Base-by-base conservation (phyloP, 2,888 invertebrate species). In the Cosmia pyralina region DNA sequence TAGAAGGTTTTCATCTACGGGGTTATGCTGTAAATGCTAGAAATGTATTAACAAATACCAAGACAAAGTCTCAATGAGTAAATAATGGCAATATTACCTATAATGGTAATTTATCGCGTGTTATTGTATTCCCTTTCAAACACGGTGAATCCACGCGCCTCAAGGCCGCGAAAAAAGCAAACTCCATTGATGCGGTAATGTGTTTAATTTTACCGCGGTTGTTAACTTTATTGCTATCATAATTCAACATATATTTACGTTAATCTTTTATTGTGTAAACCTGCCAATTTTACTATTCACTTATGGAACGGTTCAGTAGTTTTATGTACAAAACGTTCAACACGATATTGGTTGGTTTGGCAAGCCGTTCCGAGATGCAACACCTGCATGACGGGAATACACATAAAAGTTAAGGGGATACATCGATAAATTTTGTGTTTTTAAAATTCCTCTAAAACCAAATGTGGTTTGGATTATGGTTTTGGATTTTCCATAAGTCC, bases 91-190 rank as follows among this genome's bases (percentile, higher is more conserved):
- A 50, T 52, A 38, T 64, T n/a, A 28, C 59, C 34, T 63, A 60
- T 63, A 71, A 79, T 50, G 41, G 38, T 57, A 66, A 81, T 77
- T 79, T 77, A 83, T 80, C 62, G 77, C 66, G 34, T 76, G 59
- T 75, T 83, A 82, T 82, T 75, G 75, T 67, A 81, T 76, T 78
- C 66, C 69, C 79, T 79, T 79, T 67, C 73, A 79, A 78, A 87
- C 74, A 79, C 82, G 66, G 79, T 75, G 70, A 85, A 80, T 77
- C 60, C 67, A 67, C 65, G 50, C 69, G 70, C 63, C 41, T 79
- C 88, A 88, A 88, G 89, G 90, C 74, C 84, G 72, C 64, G 79
- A 58, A 64, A 50, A 84, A 85, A 72, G 52, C 73, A 79, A 77
- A 84, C 78, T 79, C 79, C 69, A 85, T 85, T 86, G 76, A 81